phyloP scores from a whole-genome alignment of 92 coral and sea anemone species.

The Palythoa heliodiscus region DNA sequence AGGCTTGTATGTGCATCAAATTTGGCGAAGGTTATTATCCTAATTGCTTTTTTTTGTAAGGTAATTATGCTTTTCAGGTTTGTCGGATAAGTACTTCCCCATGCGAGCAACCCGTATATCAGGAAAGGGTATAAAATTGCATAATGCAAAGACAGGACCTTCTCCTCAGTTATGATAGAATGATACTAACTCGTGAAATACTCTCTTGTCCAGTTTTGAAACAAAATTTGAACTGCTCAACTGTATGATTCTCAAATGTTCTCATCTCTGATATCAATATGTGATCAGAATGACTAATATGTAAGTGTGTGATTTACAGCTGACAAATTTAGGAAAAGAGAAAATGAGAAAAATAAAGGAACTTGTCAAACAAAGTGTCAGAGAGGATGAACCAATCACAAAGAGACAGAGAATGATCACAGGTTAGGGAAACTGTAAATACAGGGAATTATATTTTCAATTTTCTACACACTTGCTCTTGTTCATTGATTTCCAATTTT shows the following conservation, averaged over 20 bases:
- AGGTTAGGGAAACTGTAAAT: slow-evolving; percentile 49
- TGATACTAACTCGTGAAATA: background rate
- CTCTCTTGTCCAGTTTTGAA: background rate
- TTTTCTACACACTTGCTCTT: background rate
- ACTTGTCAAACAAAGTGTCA: slow-evolving; percentile 31
- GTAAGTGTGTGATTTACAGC: slow-evolving; percentile 37
- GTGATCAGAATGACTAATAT: background rate
- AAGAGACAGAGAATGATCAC: slow-evolving; percentile 61
- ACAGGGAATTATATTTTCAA: background rate
- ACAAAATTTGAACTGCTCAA: background rate
- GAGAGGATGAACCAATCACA: slow-evolving; percentile 51
- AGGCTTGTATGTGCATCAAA: too few relatives aligned
- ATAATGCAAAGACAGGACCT: too few relatives aligned
- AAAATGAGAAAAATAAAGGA: slow-evolving; percentile 55
- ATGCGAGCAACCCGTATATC: too few relatives aligned
- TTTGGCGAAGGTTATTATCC: too few relatives aligned
- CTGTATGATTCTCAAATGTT: background rate
- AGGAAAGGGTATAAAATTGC: too few relatives aligned
- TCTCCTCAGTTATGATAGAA: too few relatives aligned
- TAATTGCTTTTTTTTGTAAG: too few relatives aligned
- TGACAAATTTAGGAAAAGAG: slow-evolving; percentile 67
- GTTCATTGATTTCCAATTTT: background rate
- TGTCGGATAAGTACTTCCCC: too few relatives aligned
- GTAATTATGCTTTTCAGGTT: too few relatives aligned
- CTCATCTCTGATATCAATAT: background rate